Evolutionary conservation across 2,113 vertebrate genomes (phyloP), one percentile per base, ranked within the genome.

Genomic region (Brachirus orientalis): DNA sequence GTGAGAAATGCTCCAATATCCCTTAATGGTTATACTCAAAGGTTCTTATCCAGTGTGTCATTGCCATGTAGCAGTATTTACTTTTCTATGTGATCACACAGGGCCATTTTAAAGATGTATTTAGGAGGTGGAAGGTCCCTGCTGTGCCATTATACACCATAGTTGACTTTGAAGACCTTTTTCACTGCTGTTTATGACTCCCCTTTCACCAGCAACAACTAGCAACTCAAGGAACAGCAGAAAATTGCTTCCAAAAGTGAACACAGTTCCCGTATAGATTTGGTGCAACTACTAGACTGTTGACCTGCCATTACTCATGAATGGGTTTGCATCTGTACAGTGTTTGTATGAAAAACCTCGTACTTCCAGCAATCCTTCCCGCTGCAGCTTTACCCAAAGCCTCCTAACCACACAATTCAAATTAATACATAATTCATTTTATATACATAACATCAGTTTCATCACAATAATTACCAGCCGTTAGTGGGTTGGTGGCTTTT

Each of bases 1-100:
- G 66, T 79, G 80, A 87, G 46, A 79, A 80, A 87, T 80, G 47
- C 52, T 75, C 67, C 60, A 69, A 55, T 72, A 66, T 79, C 47
- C 51, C 72, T 71, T 28, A 60, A 67, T 71, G 56, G 65, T 61
- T 57, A 58, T 46, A 59, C 60, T 74, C 52, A 71, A 56, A 76
- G 58, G 35, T 67, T 85, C 63, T 33, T 57, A 51, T 74, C 37
- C 22, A 63, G 53, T n/a, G 43, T 28, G 51, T 40, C 36, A 62
- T 47, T 74, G 63, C 52, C 53, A 52, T 82, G 48, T 16, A 60
- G 41, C 66, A 41, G 55, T 52, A 43, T 73, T 82, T 80, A 56
- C 64, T 73, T 74, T 70, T 63, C 67, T 80, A 36, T 62, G 51
- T 53, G 20, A 63, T 65, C 60, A 66, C 51, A 63, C 60, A 41